Evolutionary conservation across 2,113 vertebrate genomes (phyloP).

Genomic region (Pluvialis apricaria): DNA sequence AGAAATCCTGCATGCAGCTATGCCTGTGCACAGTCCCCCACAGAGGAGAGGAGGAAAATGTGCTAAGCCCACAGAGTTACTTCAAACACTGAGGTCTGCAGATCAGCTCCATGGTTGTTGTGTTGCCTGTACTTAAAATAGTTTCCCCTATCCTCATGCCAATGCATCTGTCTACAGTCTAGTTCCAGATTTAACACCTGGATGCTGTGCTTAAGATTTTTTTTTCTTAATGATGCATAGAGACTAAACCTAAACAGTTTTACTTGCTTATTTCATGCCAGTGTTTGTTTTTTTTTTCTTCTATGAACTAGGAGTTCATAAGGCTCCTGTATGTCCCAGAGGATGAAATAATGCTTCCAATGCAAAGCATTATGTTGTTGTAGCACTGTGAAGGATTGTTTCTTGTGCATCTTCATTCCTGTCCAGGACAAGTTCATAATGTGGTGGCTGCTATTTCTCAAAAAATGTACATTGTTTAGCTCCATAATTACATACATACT

Average conservation of each 20-base stretch:
- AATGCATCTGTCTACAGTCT: background rate
- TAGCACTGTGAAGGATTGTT: background rate
- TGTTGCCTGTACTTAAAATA: background rate
- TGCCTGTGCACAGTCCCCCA: background rate
- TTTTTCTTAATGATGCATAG: background rate
- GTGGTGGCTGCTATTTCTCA: background rate
- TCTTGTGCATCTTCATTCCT: background rate
- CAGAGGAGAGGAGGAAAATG: background rate
- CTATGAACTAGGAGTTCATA: background rate
- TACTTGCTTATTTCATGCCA: background rate
- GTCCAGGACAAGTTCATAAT: background rate
- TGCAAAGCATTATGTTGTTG: background rate
- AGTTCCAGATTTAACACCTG: background rate
- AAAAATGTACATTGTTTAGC: background rate
- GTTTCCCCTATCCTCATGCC: background rate
- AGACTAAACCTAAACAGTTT: background rate
- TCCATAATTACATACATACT: background rate
- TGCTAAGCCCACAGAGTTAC: background rate
- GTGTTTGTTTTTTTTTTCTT: background rate
- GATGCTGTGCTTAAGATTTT: background rate
- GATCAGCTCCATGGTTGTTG: background rate
- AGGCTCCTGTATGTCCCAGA: background rate
- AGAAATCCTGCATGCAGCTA: background rate
- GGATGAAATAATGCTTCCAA: background rate
- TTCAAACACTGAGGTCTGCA: background rate